phyloP scores from a whole-genome alignment of 2,113 vertebrate species.

The Aptenodytes forsteri region DNA sequence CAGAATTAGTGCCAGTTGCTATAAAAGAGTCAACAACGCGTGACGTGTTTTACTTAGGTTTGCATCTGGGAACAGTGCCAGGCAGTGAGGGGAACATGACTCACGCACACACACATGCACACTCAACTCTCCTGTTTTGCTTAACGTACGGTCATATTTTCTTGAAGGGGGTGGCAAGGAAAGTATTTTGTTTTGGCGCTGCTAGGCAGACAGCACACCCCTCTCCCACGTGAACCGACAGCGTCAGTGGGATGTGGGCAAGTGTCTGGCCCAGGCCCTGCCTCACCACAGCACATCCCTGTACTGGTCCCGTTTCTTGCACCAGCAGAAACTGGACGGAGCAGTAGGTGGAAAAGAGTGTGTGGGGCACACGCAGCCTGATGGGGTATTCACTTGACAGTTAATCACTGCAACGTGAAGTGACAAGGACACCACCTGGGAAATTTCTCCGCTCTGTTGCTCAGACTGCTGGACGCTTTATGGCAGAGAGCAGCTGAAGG shows the following conservation, averaged over 20 bases:
- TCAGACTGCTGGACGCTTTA: background rate
- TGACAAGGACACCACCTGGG: background rate
- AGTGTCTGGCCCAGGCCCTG: background rate
- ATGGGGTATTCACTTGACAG: background rate
- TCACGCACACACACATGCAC: background rate
- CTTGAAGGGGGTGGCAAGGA: background rate
- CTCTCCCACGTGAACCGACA: background rate
- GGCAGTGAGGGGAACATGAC: background rate
- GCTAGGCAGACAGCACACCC: background rate
- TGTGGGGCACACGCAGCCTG: background rate
- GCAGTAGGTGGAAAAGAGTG: background rate
- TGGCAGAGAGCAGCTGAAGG: background rate
- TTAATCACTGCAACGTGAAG: background rate
- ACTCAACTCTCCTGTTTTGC: background rate
- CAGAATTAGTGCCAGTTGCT: conserved; percentile 42
- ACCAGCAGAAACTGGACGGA: background rate
- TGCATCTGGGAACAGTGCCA: conserved; percentile 32
- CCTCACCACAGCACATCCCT: background rate
- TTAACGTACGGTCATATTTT: background rate
- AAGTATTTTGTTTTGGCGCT: background rate
- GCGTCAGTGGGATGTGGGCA: background rate
- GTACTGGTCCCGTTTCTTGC: background rate
- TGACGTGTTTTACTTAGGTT: conserved; percentile 58
- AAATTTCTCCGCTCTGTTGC: conserved; percentile 8
- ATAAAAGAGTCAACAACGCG: conserved; percentile 18